Evolutionary conservation across 2,113 vertebrate species (phyloP).

Genomic region (Casuarius casuarius): DNA sequence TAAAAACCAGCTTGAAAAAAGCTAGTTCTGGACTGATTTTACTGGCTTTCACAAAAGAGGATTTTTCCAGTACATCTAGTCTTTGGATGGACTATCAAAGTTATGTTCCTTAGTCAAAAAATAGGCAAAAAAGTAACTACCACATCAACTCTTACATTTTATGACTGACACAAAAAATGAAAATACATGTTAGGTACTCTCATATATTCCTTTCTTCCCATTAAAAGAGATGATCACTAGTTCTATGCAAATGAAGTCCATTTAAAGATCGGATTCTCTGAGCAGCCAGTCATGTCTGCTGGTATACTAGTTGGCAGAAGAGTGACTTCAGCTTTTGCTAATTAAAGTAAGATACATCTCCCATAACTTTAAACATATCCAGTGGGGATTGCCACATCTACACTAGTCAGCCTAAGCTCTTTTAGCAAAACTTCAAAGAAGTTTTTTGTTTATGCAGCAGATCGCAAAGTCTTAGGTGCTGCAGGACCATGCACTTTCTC

Average conservation of each 20-base stretch:
- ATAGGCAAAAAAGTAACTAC: background rate
- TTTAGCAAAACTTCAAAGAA: background rate
- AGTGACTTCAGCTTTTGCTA: background rate
- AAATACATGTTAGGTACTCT: background rate
- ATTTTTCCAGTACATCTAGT: background rate
- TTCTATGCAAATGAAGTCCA: background rate
- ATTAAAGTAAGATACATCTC: background rate
- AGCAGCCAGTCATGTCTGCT: background rate
- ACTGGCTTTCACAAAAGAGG: background rate
- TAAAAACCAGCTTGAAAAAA: background rate
- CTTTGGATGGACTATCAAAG: background rate
- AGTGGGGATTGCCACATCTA: background rate
- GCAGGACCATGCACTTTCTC: background rate
- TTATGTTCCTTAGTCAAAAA: background rate
- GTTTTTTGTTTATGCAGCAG: background rate
- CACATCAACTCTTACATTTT: background rate
- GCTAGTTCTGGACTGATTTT: background rate
- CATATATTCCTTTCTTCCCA: background rate
- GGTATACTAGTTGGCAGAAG: background rate
- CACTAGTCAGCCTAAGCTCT: background rate
- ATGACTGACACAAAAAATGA: background rate
- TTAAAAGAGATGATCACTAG: background rate
- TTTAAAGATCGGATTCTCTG: background rate
- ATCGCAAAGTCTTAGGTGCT: background rate
- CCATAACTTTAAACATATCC: background rate